phyloP scores from a whole-genome alignment of 2,888 invertebrate species.

The Plebejus argus region DNA sequence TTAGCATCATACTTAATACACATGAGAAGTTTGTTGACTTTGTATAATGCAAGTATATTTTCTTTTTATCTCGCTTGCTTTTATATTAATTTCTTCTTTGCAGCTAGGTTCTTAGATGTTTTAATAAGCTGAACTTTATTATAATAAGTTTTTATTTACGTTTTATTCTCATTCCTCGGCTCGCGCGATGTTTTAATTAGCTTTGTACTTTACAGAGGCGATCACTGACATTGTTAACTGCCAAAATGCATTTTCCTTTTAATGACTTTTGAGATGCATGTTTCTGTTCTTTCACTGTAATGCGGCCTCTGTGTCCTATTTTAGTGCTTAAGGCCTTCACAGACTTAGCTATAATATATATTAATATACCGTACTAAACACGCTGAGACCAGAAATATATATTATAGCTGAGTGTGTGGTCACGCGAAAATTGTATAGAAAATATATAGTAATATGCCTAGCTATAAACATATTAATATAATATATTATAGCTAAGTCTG shows the following conservation, averaged over 20 bases:
- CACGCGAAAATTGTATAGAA: too few species aligned
- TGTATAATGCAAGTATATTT: background rate
- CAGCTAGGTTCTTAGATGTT: background rate
- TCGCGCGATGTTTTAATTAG: conserved; percentile 3
- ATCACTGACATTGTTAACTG: background rate
- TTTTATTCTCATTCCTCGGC: background rate
- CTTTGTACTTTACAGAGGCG: background rate
- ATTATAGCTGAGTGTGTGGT: too few species aligned
- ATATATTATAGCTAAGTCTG: too few species aligned
- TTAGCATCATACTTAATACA: background rate
- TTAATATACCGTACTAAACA: too few species aligned
- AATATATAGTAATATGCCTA: too few species aligned
- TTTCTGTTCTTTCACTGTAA: background rate
- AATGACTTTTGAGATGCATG: background rate
- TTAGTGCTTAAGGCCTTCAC: too few species aligned
- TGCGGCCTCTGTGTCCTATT: too few species aligned
- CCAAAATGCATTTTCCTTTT: background rate
- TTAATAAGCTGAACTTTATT: conserved; percentile 13
- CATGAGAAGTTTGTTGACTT: background rate
- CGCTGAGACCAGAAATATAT: too few species aligned
- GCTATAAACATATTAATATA: too few species aligned
- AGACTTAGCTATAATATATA: too few species aligned
- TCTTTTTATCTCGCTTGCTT: background rate
- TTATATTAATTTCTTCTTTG: background rate
- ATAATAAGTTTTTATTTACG: conserved; percentile 4